Evolutionary conservation across 2,113 vertebrate genomes (phyloP).

Genomic region (Clupea harengus): DNA sequence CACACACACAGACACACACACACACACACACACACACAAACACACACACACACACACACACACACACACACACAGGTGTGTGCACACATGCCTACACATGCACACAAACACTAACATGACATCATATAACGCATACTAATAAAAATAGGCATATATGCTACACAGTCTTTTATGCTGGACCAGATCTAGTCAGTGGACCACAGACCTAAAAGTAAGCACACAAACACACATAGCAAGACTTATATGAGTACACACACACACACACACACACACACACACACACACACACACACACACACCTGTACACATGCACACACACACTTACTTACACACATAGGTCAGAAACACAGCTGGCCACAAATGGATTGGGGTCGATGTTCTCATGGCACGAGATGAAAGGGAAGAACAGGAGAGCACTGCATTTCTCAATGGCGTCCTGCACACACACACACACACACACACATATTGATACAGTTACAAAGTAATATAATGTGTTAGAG

Average conservation of each 20-base stretch:
- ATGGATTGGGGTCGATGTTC: slow-evolving; percentile 94
- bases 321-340: slow-evolving; percentile 94
- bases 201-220: background rate
- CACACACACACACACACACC: background rate
- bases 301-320: background rate
- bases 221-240: background rate
- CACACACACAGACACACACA: background rate
- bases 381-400: slow-evolving; percentile 96
- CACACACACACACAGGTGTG: background rate
- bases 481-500: background rate
- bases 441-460: slow-evolving; percentile 22
- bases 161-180: background rate
- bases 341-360: slow-evolving; percentile 94
- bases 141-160: background rate
- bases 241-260: background rate
- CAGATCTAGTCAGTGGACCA: background rate
- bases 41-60: background rate
- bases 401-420: slow-evolving; percentile 92
- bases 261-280: slow-evolving; percentile 77
- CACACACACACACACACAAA: slow-evolving; percentile 5
- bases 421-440: slow-evolving; percentile 93
- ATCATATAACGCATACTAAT: background rate
- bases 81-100: background rate
- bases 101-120: background rate
- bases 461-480: background rate